phyloP scores from a whole-genome alignment of 2,113 vertebrate species.

The Benitochromis conjunctus region DNA sequence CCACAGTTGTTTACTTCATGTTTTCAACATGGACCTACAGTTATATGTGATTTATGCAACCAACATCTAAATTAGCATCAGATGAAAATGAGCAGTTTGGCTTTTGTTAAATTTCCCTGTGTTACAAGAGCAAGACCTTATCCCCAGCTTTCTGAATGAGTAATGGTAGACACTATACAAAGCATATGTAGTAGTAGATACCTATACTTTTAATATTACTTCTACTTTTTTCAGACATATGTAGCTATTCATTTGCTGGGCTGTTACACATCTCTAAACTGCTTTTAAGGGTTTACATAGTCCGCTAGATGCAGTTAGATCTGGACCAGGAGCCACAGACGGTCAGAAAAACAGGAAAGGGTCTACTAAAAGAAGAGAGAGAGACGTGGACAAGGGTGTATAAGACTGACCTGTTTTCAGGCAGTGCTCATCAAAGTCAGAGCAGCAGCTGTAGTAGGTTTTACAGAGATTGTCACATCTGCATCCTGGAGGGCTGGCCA shows the following conservation, averaged over 20 bases:
- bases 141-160: neutral
- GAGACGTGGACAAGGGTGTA: too few relatives aligned
- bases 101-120: neutral
- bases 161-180: neutral
- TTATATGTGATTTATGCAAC: neutral
- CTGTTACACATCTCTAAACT: neutral
- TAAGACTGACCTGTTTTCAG: slow-evolving; percentile 87
- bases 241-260: neutral
- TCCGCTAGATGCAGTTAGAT: neutral
- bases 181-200: rapidly evolving
- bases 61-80: neutral
- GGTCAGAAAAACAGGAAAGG: neutral
- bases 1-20: neutral
- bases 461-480: slow-evolving; percentile 98
- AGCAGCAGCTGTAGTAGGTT: slow-evolving; percentile 94
- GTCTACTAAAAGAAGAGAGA: neutral
- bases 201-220: neutral
- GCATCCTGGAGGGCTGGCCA: slow-evolving; percentile 85
- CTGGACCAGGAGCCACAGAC: neutral
- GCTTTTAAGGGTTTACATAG: neutral
- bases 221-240: neutral
- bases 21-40: neutral
- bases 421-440: slow-evolving; percentile 90
- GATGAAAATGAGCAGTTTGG: neutral
- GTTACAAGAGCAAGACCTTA: neutral